Conservation (phyloP, 1,140 invertebrate species). For the Odontomachus brunneus region DNA sequence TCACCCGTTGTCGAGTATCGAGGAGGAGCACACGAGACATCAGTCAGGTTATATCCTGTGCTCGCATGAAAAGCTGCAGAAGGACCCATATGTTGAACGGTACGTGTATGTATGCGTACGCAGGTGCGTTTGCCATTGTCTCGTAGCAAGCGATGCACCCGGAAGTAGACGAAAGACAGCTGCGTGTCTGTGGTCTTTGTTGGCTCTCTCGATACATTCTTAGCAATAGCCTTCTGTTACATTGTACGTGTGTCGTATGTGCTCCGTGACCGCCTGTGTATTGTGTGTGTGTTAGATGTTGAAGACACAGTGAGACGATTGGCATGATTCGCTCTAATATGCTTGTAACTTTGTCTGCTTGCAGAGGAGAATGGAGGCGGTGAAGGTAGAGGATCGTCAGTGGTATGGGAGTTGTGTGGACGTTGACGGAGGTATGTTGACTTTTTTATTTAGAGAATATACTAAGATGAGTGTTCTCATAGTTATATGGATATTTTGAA, state of each 20-base stretch:
- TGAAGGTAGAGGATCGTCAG: conserved; percentile 5
- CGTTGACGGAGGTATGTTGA: conserved; percentile 10
- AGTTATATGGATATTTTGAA: too few relatives aligned
- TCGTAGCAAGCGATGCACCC: background rate
- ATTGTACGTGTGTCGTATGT: background rate
- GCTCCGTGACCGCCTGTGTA: background rate
- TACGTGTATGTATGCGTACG: background rate
- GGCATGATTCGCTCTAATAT: conserved; percentile 3
- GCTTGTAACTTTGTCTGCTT: background rate
- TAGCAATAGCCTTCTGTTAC: too few relatives aligned
- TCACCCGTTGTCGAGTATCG: background rate
- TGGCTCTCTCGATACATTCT: too few relatives aligned
- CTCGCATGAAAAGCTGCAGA: background rate
- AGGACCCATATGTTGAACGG: conserved; percentile 6
- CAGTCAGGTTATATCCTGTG: conserved; percentile 12
- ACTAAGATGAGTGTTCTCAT: too few relatives aligned
- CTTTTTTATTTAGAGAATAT: background rate
- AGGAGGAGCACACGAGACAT: background rate
- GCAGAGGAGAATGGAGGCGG: conserved; percentile 35
- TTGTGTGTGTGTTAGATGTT: background rate
- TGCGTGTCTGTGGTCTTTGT: background rate
- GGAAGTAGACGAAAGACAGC: background rate
- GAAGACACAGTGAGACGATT: conserved; percentile 7
- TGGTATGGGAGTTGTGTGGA: background rate
- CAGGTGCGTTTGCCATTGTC: background rate